Percentiles rank a stretch among this genome's conserved stretches.
Conservation (phyloP, 2,113 vertebrate genomes). For the Cairina moschata region DNA sequence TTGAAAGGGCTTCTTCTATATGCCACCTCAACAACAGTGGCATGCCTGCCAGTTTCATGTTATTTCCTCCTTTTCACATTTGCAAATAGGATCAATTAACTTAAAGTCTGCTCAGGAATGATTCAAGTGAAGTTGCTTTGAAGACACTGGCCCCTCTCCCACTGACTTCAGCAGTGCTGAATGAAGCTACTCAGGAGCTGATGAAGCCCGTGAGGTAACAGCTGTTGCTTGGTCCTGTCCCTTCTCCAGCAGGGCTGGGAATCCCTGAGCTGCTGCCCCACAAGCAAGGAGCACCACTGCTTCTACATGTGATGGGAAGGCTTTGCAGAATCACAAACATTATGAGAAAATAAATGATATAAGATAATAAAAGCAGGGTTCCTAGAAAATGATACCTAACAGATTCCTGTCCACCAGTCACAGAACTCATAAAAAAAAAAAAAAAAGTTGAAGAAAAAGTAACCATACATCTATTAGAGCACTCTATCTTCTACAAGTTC, state of each 20-base stretch:
- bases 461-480: neutral
- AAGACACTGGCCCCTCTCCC: neutral
- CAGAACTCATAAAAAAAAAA: neutral
- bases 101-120: neutral
- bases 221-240: neutral
- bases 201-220: neutral
- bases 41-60: rapidly evolving
- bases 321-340: neutral
- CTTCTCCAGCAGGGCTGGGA: neutral
- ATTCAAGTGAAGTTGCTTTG: neutral
- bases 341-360: neutral
- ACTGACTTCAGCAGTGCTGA: neutral
- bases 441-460: neutral
- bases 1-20: neutral
- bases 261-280: neutral
- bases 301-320: neutral
- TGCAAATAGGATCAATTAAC: neutral
- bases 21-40: neutral
- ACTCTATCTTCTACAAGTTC: neutral
- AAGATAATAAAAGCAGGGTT: neutral
- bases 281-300: neutral
- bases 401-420: neutral
- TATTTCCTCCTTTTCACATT: neutral
- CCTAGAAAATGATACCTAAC: neutral
- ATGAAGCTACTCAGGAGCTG: neutral